Evolutionary conservation across 2,113 vertebrate species (phyloP).

Genomic region (Otus sunia): DNA sequence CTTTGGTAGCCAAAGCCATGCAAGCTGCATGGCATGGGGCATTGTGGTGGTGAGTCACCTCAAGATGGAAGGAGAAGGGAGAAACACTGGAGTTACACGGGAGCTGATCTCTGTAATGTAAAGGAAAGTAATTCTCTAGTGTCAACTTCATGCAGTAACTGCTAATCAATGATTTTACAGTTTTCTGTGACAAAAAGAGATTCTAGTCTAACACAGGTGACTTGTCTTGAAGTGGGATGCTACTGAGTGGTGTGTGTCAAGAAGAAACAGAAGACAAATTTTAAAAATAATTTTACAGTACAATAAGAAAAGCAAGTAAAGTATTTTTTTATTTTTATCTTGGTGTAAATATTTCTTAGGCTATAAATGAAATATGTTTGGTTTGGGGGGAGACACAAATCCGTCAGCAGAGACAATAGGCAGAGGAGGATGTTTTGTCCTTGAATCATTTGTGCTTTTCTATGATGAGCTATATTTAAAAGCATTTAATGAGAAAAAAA

Average conservation of each 20-base stretch:
- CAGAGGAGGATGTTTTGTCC: conserved; percentile 39
- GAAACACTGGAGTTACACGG: neutral
- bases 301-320: neutral
- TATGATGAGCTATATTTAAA: conserved; percentile 52
- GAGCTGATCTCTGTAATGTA: neutral
- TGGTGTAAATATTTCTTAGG: conserved; percentile 26
- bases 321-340: conserved; percentile 39
- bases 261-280: neutral
- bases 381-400: neutral
- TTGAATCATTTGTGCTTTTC: conserved; percentile 48
- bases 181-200: neutral
- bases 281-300: neutral
- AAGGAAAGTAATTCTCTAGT: neutral
- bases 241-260: neutral
- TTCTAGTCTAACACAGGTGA: neutral
- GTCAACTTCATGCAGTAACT: neutral
- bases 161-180: neutral
- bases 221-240: neutral
- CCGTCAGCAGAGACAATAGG: conserved; percentile 34
- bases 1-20: neutral
- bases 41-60: neutral
- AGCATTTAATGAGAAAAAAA: neutral
- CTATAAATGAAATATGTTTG: conserved; percentile 33
- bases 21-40: neutral
- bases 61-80: neutral